Conservation (phyloP, 2,113 vertebrate species). For the Ranitomeya variabilis region DNA sequence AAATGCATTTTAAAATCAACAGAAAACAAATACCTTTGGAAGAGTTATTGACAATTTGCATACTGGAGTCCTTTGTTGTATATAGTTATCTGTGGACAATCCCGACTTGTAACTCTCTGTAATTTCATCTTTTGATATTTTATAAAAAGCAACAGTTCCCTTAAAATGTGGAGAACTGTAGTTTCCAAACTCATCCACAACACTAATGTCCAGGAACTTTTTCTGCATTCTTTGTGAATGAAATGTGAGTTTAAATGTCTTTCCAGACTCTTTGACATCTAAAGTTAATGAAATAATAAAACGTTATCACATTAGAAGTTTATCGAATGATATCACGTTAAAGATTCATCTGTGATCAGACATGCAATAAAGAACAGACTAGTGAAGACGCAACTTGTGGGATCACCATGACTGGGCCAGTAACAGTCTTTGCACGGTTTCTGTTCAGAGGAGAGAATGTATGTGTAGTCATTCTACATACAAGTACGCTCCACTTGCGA, state of each 20-base stretch:
- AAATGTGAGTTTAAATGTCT: slow-evolving; percentile 75
- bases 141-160: slow-evolving; percentile 76
- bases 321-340: neutral
- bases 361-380: too few species aligned
- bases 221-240: slow-evolving; percentile 79
- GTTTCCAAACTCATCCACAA: slow-evolving; percentile 85
- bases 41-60: slow-evolving; percentile 81
- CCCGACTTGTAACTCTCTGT: slow-evolving; percentile 64
- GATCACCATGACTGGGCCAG: too few species aligned
- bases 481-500: too few species aligned
- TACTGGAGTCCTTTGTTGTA: slow-evolving; percentile 69
- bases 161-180: slow-evolving; percentile 86
- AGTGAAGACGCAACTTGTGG: too few species aligned
- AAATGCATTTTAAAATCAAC: neutral
- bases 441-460: too few species aligned
- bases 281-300: neutral
- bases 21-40: slow-evolving; percentile 75
- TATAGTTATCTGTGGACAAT: slow-evolving; percentile 52
- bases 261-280: slow-evolving; percentile 67
- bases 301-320: neutral
- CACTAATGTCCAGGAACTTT: slow-evolving; percentile 74
- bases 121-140: slow-evolving; percentile 73
- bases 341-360: too few species aligned
- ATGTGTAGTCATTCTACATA: too few species aligned
- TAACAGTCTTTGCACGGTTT: too few species aligned